Evolutionary conservation across 1,140 invertebrate species (phyloP).

Genomic region (Dreissena polymorpha): DNA sequence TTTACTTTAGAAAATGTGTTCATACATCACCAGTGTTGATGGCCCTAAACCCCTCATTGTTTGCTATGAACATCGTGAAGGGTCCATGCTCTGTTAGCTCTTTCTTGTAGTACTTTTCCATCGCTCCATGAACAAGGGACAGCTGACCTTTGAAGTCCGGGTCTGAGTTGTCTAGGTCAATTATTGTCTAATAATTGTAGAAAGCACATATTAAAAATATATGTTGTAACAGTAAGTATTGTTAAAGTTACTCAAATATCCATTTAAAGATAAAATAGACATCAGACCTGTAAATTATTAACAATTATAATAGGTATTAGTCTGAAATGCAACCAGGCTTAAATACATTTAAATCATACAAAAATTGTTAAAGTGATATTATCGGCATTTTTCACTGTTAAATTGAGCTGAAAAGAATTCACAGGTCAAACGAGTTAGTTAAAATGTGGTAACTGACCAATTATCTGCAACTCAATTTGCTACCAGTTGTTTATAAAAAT

Average conservation of each 20-base stretch:
- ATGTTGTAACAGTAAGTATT: neutral
- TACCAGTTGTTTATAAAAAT: no score
- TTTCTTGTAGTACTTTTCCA: slow-evolving; percentile 57
- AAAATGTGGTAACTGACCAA: no score
- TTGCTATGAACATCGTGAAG: slow-evolving; percentile 71
- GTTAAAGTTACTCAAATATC: neutral
- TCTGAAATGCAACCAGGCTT: no score
- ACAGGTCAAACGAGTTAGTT: no score
- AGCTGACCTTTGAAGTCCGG: slow-evolving; percentile 59
- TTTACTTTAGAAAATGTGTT: neutral
- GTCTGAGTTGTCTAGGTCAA: slow-evolving; percentile 58
- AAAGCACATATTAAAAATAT: neutral
- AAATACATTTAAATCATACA: no score
- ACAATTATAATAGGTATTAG: no score
- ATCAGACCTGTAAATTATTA: neutral
- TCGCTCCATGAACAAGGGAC: slow-evolving; percentile 42
- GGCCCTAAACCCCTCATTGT: slow-evolving; percentile 61
- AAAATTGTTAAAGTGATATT: no score
- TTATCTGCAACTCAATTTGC: no score
- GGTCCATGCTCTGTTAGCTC: slow-evolving; percentile 64
- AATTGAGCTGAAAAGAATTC: no score
- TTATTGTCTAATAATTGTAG: slow-evolving; percentile 54
- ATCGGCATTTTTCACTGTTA: no score
- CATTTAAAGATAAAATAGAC: neutral
- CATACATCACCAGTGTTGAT: slow-evolving; percentile 43